Conservation (phyloP, 2,888 invertebrate genomes). For the Cephonodes hylas region DNA sequence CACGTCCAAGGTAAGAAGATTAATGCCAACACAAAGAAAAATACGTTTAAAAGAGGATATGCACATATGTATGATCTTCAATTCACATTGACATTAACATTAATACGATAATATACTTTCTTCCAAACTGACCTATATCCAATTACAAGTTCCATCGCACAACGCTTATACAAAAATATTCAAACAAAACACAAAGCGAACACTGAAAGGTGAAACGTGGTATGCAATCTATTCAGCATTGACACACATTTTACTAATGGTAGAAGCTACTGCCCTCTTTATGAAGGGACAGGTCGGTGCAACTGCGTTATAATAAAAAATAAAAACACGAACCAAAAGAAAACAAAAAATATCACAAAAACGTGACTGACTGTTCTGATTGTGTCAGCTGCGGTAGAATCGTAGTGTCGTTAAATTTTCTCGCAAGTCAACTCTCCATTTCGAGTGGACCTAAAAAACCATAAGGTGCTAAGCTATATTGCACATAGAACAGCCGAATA, state of each 20-base stretch:
- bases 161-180: not conserved
- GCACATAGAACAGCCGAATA: no score
- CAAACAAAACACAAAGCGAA: not conserved
- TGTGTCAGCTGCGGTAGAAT: no score
- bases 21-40: no score
- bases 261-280: constrained; percentile 31
- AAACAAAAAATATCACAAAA: not conserved
- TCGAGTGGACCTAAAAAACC: no score
- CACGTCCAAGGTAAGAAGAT: no score
- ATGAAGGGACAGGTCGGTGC: not conserved
- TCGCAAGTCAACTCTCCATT: no score
- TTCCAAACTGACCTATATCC: not conserved
- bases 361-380: not conserved
- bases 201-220: constrained; percentile 18
- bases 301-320: not conserved
- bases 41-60: no score
- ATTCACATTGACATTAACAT: not conserved
- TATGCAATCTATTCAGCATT: constrained; percentile 46
- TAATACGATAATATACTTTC: not conserved
- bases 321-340: not conserved
- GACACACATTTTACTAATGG: constrained; percentile 54
- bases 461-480: no score
- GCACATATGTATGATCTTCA: no score
- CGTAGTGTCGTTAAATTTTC: no score
- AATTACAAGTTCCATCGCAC: constrained; percentile 1